These are phyloP conservation scores for Cyprinus carpio DNA, from an alignment of 2,113 vertebrate species.

Conservation along the genomic window DNA sequence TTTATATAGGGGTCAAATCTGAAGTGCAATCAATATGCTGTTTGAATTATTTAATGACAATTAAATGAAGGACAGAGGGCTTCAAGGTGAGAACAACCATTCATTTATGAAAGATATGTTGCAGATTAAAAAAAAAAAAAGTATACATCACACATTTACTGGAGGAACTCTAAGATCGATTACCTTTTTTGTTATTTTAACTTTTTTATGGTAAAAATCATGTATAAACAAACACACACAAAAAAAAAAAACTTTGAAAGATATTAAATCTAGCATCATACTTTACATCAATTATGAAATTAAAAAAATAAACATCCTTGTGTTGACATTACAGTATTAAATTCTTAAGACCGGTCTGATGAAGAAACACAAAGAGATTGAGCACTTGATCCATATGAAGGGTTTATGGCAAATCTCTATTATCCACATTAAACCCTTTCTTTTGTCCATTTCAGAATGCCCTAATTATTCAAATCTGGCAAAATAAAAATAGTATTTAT, in stretches of 20 bases:
- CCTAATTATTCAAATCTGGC: slow-evolving; percentile 70
- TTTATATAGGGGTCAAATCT: slow-evolving; percentile 75
- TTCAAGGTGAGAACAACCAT: slow-evolving; percentile 41
- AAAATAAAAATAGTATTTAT: slow-evolving; percentile 73
- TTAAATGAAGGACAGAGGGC: slow-evolving; percentile 67
- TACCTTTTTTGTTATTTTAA: not conserved
- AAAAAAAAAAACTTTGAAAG: not conserved
- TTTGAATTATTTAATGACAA: slow-evolving; percentile 76
- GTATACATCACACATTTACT: slow-evolving; percentile 1
- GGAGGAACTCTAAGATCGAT: not conserved
- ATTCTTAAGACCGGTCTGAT: slow-evolving; percentile 39
- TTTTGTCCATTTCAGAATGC: slow-evolving; percentile 74
- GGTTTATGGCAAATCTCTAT: slow-evolving; percentile 72
- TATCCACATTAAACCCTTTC: slow-evolving; percentile 72
- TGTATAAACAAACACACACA: no score
- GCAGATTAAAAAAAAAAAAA: not conserved
- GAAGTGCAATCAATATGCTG: slow-evolving; percentile 73
- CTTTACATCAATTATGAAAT: slow-evolving; percentile 27
- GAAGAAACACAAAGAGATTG: slow-evolving; percentile 71
- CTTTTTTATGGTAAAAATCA: not conserved
- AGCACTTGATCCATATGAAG: slow-evolving; percentile 74
- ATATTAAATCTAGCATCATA: not conserved
- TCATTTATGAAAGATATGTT: slow-evolving; percentile 27
- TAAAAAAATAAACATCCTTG: slow-evolving; percentile 24
- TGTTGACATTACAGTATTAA: slow-evolving; percentile 10